Evolutionary conservation across 1,140 invertebrate genomes (phyloP), one percentile per base, ranked within the genome.

Genomic region (Papilio aristodemus): DNA sequence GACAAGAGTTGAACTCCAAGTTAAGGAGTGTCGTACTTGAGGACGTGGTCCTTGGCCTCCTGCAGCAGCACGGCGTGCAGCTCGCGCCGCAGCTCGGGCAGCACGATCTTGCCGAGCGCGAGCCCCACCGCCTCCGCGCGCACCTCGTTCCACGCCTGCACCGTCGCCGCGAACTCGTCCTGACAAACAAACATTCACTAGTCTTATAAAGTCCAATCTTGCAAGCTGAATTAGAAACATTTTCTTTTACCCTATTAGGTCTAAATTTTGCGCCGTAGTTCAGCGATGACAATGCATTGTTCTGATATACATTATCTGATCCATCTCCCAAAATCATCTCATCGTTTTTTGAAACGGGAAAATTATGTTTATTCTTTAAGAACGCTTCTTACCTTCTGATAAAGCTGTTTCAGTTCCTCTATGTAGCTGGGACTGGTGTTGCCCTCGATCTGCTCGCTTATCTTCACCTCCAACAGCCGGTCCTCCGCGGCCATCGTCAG

Each of bases 81-180:
- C 91, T 99, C 99, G 75, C 97, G 96, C 66, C 96, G 94, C 73
- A 99, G 93, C 79, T 97, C 96, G 0, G 98, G 98, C 80, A 97
- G 95, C 0, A 99, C 93, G 86, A 98, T 96, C 73, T 96, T 95
- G 7, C 94, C 96, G 8, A 99, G 92, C 0, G 98, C 97, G 62
- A 97, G 92, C 74, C 98, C 96, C 0, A 99, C 95, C 69, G 97
- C 97, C 75, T 97, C 95, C 0, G 94, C 94, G 37, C 99, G 93
- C 58, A 99, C 82, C 0, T 95, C 93, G 87, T 99, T 99, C 99
- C 99, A 99, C 71, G 98, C 97, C 83, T 99, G 96, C 0, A 99
- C 98, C 75, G 96, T 95, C 76, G 97, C 97, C 78, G 97, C 98
- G 87, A 98, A 99, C 87, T 99, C 99, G 92, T 99, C 99, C 93